Base-by-base conservation (phyloP, 2,888 invertebrate genomes). In the Habrosyne pyritoides region DNA sequence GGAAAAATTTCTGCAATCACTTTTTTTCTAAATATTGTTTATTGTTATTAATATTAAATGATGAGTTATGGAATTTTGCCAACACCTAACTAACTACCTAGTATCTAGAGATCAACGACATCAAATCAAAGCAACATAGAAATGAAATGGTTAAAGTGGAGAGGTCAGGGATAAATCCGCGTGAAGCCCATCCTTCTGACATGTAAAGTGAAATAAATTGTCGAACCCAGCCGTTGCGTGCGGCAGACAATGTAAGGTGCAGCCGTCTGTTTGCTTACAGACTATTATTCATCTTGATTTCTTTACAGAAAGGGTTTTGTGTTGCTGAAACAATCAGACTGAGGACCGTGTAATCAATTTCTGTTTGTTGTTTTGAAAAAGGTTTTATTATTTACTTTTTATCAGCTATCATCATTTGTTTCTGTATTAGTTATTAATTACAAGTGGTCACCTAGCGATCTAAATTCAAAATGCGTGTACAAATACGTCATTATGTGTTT, bases 131-230 rank as follows among this genome's bases (percentile, higher is more conserved):
- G 2, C 14, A 42, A 18, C 14, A 42, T 12, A 42, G 36, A 36
- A 42, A 7, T 42, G 42, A 42, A 42, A 42, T 18, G 8, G 42
- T 18, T 18, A 42, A 42, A 42, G 42, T 42, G 18, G 18, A 42
- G 42, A 18, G 42, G 42, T 42, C 14, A 50, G 50, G 28, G 28
- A 10, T 10, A 28, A 30, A 50, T 28, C 21, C 50, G 10, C 18
- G 21, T 14, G 28, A 50, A 50, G 18, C 28, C 28, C 21, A 21
- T 28, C 18, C 28, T 21, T 28, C 28, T 84, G 80, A 80, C 79
- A 80, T 68, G 73, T 75, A 80, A 80, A 85, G 81, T 84, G 79
- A 82, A 81, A 85, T 84, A 84, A 85, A 86, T 84, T 78, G 84
- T 77, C 65, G 67, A 67, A 73, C 73, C 74, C 64, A 64, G 70